Base-by-base conservation (phyloP, 2,888 invertebrate species). In the Dromius quadrimaculatus region DNA sequence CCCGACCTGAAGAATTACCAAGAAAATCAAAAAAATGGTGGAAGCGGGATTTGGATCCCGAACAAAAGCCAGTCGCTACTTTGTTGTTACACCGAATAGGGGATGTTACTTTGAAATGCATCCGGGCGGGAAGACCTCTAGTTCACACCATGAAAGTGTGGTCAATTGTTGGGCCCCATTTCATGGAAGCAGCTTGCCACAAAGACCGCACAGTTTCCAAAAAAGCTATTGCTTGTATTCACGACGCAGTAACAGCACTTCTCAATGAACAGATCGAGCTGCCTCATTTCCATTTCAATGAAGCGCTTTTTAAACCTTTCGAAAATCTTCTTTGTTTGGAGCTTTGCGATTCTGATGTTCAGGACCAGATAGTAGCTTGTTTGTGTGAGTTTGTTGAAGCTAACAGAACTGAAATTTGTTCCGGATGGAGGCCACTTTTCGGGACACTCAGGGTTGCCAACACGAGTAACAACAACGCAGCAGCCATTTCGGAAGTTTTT, bases 331-430 rank as follows among this genome's bases (percentile, higher is more conserved):
- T 98, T 0, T 97, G 96, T 80, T 87, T 97, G 77, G 97, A 98
- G 79, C 85, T 95, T 6, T 97, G 97, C 80, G 96, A 97, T 81
- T 89, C 91, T 71, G 97, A 98, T 81, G 94, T 84, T 20, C 84
- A 95, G 92, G 91, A 91, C 80, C 91, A 91, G 84, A 95, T 98
- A 76, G 94, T 98, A 45, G 94, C 95, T 65, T 96, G 95, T 76
- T 90, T 98, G 54, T 97, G 97, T 81, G 97, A 97, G 82, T 94
- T 98, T 77, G 97, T 98, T 0, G 97, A 97, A 82, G 94, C 94
- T 0, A 96, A 95, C 81, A 87, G 95, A 76, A 92, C 92, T 72
- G 96, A 97, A 84, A 95, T 98, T 41, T 89, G 94, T 74, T 97
- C 96, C 0, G 98, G 98, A 0, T 98, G 98, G 98, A 87, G 97